Evolutionary conservation across 30 jellyfish, hydroid and myxozoan species (phyloP), one percentile per base, ranked within the genome.

Genomic region (Catostylus mosaicus): DNA sequence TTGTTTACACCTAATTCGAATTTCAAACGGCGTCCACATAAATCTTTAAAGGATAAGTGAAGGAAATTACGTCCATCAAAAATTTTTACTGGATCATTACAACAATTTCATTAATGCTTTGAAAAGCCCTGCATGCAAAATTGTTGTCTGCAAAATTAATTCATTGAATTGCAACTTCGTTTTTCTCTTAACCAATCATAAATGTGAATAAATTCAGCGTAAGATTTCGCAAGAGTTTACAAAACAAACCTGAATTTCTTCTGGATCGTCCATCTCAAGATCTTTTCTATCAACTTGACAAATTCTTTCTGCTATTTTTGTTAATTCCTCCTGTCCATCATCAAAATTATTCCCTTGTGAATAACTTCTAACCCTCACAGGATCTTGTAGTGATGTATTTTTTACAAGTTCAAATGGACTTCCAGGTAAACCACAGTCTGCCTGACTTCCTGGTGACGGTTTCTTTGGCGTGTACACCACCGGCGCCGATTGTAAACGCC

Each of bases 261-360:
- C 96, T 19, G 99, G 99, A 67, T 77, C 99, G 71, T 93, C 99
- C 83, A 95, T 75, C 60, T 93, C 99, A 73, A 90, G 67, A 73
- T 93, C 97, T 27, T 73, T 67, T 46, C 97, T 27, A 62, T 93
- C 99, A 23, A 89, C 97, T 59, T 93, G 84, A 86, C 97, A 87
- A 0, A 93, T 91, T 75, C 63, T 51, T 79, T 93, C 97, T 22
- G 99, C 99, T 45, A 93, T 73, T 54, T 88, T 65, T 6, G 87
- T 76, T n/a, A 93, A 73, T 63, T 82, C 94, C 59, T 83, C 92
- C 50, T 83, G 95, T 30, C 84, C 94, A 37, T 80, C 80, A 72
- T 68, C 85, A 51, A 46, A 20, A 38, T 35, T 27, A 45, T 83
- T 40, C 2, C 94, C 89, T 36, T 82, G 88, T 12, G 99, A 93